These are phyloP conservation scores for Leptestheria dahalacensis DNA, from an alignment of 1,140 invertebrate species.

Conservation along the genomic window DNA sequence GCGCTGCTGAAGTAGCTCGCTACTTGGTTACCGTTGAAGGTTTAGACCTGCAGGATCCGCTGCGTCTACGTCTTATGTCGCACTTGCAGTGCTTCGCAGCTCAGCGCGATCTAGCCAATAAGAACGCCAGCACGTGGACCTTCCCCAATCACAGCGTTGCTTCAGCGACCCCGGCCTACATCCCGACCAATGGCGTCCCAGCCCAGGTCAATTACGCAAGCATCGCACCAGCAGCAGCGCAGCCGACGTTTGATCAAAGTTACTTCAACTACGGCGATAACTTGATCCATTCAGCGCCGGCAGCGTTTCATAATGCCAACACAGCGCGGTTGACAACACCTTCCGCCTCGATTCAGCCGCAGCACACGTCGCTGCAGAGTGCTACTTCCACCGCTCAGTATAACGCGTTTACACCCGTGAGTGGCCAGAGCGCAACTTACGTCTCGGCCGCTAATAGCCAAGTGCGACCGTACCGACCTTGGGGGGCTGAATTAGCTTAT, in stretches of 20 bases:
- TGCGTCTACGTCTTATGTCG: slow-evolving; percentile 73
- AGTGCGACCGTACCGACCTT: slow-evolving; percentile 14
- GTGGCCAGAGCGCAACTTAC: slow-evolving; percentile 1
- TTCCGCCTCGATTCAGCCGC: not conserved
- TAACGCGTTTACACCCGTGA: not conserved
- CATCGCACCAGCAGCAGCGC: too few relatives aligned
- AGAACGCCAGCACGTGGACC: slow-evolving; percentile 8
- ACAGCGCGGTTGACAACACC: not conserved
- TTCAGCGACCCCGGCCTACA: not conserved
- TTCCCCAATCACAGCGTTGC: slow-evolving; percentile 5
- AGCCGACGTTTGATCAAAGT: not conserved
- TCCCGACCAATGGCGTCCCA: too few relatives aligned
- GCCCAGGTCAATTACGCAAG: too few relatives aligned
- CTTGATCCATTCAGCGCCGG: not conserved
- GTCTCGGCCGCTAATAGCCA: slow-evolving; percentile 1
- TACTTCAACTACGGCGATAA: not conserved
- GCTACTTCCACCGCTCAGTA: not conserved
- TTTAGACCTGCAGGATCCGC: slow-evolving; percentile 82
- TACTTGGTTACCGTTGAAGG: slow-evolving; percentile 87
- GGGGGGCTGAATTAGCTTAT: slow-evolving; percentile 17
- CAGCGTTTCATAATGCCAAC: not conserved
- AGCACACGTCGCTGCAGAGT: not conserved
- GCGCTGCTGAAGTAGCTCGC: slow-evolving; percentile 83
- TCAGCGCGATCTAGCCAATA: slow-evolving; percentile 57
- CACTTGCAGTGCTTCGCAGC: slow-evolving; percentile 88